Evolutionary conservation across 92 coral and sea anemone species (phyloP).

Genomic region (Bergia sp.): DNA sequence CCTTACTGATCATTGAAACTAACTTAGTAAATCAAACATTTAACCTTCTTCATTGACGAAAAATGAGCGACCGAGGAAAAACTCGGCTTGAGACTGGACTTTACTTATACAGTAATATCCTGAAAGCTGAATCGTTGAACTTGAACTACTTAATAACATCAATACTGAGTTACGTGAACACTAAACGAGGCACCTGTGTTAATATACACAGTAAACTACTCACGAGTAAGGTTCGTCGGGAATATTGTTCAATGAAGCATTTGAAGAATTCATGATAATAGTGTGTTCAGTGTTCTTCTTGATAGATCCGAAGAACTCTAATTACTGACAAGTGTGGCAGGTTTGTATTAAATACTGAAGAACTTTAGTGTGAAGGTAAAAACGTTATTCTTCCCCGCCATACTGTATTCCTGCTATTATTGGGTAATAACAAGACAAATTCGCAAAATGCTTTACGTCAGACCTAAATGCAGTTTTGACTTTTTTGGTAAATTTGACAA

Average conservation of each 20-base stretch:
- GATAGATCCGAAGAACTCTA: not conserved
- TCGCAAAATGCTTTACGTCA: not conserved
- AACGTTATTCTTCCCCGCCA: not conserved
- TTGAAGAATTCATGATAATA: not conserved
- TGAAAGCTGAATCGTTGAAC: conserved; percentile 11
- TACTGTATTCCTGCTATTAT: not conserved
- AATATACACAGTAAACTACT: not conserved
- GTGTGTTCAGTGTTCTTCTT: not conserved
- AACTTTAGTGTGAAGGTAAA: not conserved
- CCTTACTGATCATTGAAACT: not conserved
- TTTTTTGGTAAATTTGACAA: not conserved
- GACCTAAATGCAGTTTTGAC: not conserved
- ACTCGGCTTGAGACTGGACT: not conserved
- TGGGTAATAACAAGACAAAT: too few species aligned
- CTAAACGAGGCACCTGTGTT: not conserved
- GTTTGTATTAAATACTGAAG: not conserved
- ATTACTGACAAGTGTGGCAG: not conserved
- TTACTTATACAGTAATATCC: not conserved
- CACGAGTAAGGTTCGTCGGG: not conserved
- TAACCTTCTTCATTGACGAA: not conserved
- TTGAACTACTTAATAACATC: conserved; percentile 22
- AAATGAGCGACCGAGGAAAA: not conserved
- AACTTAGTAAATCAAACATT: not conserved
- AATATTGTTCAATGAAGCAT: conserved; percentile 21
- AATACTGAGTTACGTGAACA: not conserved